These are phyloP conservation scores for Premnoplex brunnescens DNA, from an alignment of 2,797 vertebrate genomes.

Conservation along the genomic window DNA sequence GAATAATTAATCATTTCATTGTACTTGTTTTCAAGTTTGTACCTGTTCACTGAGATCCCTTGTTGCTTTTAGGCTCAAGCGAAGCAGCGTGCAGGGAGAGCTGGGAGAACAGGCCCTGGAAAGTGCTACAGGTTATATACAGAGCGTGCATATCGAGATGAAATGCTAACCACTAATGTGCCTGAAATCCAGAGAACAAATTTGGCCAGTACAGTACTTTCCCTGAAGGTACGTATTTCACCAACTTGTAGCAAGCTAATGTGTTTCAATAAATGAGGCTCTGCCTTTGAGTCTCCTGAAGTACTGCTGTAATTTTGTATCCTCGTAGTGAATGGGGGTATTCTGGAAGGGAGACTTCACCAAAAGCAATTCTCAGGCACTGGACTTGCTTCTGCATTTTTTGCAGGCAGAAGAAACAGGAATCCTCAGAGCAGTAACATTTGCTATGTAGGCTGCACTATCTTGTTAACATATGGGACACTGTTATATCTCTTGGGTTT, in stretches of 20 bases:
- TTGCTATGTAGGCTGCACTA: not conserved
- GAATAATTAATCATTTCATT: not conserved
- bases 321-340: not conserved
- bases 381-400: not conserved
- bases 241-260: not conserved
- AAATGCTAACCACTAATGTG: conserved; percentile 98
- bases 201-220: conserved; percentile 95
- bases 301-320: not conserved
- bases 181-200: conserved; percentile 99
- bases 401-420: not conserved
- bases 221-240: conserved; percentile 86
- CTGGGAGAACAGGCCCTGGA: conserved; percentile 93
- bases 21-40: not conserved
- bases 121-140: conserved; percentile 96
- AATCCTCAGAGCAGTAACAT: not conserved
- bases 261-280: not conserved
- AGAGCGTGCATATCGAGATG: conserved; percentile 94
- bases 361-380: not conserved
- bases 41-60: not conserved
- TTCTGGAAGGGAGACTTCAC: not conserved
- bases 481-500: not conserved
- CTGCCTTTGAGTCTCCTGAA: not conserved
- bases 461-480: not conserved
- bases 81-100: conserved; percentile 94
- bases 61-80: conserved; percentile 88